Evolutionary conservation across 1,140 invertebrate species (phyloP), one percentile per base, ranked within the genome.

Genomic region (Bombus huntii): DNA sequence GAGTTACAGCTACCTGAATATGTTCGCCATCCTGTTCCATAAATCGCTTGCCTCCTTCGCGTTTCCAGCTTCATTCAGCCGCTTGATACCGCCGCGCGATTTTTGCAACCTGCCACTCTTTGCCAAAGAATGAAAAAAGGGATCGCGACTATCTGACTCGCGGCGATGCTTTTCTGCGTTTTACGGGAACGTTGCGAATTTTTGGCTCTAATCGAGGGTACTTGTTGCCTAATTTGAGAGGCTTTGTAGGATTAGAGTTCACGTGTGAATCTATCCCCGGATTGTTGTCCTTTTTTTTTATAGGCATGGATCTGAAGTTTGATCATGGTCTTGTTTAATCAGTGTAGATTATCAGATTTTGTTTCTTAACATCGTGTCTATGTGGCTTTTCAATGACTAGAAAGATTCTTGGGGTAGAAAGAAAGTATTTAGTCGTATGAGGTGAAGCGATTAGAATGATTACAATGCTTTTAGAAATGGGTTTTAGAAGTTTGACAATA

Each of bases 1-100:
- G 73, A 80, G 77, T 75, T 76, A 85, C 80, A 72, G 53, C 44
- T 73, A 31, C 34, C 66, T 31, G 47, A 53, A 53, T 75, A 44
- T 15, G 15, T 22, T 31, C 57, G 47, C 44, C 73, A 18, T 15
- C 39, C 10, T 18, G 25, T 6, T 22, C 34, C 8, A 31, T 42
- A 25, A 34, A 39, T 10, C 28, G 39, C 37, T 13, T 31, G 70
- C 37, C 8, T 57, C 75, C 66, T 59, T 78, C 76, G 42, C 28
- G 34, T 75, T 47, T 47, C 31, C 66, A n/a, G 57, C 37, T 85
- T 28, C 68, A 31, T 80, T 66, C 82, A 57, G 13, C 37, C 73
- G 47, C 39, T 44, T 25, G 73, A 85, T 78, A 25, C 70, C 73
- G 78, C 12, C 10, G 59, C 10, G 28, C 66, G 9, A 71, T 73